Evolutionary conservation across 2,888 invertebrate genomes (phyloP), one percentile per base, ranked within the genome.

Genomic region (Pristionchus maxplancki): DNA sequence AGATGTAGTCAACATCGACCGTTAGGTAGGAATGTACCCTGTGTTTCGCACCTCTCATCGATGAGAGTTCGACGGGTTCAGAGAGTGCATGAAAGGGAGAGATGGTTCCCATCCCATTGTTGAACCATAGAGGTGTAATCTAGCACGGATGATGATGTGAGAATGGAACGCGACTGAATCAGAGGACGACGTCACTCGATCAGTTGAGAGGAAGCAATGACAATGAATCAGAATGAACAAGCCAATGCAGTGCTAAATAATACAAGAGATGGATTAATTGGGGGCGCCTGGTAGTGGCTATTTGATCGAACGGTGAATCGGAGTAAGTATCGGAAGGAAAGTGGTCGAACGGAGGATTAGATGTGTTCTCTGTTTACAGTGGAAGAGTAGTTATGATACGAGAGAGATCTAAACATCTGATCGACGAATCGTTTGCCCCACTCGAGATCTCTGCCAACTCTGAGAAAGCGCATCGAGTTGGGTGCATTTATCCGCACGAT

Each of bases 371-470:
- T 78, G 78, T 78, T 44, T 78, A 78, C 44, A 78, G n/a, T 58
- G 9, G 58, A 58, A 24, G 67, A 67, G 20, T 34, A 67, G 48
- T 44, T 78, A 28, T 78, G 78, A 78, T 78, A 44, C 48, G 78
- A 44, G 78, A 44, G 78, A 78, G 78, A 40, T 78, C 78, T 78
- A 78, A 78, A 78, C 78, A 78, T 74, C 20, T 74, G 71, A 74
- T 74, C 37, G 71, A 6, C 28, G 28, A 64, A 31, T 64, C 28
- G 40, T 31, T 40, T 24, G 40, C 24, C 24, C 24, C 8, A 13
- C 71, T 37, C 40, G 24, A 74, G 0, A 40, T 71, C 28, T 40
- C 1, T 74, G 71, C 1, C 34, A 64, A 64, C 58, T 31, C 15
- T 64, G 64, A 31, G 34, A 64, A 31, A 9, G 71, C 71, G 37